A percentile compares a stretch with the other conserved stretches of the same genome.
These are phyloP conservation scores for Meloe dianella DNA, from an alignment of 2,888 invertebrate genomes.

Conservation along the genomic window DNA sequence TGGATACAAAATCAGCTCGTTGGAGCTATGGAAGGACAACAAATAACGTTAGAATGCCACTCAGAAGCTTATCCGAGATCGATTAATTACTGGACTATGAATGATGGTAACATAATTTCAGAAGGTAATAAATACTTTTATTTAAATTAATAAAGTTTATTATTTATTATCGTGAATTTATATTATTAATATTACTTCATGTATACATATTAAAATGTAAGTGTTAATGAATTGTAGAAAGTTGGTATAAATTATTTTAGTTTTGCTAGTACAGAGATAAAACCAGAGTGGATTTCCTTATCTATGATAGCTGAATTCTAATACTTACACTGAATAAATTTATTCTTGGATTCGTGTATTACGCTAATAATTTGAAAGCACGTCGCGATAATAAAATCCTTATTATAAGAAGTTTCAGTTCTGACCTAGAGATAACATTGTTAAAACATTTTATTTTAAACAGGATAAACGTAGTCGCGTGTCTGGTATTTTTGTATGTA, in stretches of 20 bases:
- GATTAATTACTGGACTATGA: constrained; percentile 75
- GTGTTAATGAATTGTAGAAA: not conserved
- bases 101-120: constrained; percentile 66
- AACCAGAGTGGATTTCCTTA: not conserved
- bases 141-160: not conserved
- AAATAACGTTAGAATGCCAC: constrained; percentile 73
- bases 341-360: constrained; percentile 25
- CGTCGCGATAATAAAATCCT: constrained; percentile 23
- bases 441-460: constrained; percentile 16
- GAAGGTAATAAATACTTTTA: constrained; percentile 47
- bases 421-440: constrained; percentile 15
- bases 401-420: constrained; percentile 18
- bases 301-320: constrained; percentile 6
- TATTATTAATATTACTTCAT: not conserved
- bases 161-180: not conserved
- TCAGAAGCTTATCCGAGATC: constrained; percentile 78
- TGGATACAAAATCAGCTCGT: constrained; percentile 76
- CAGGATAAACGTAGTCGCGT: constrained; percentile 18
- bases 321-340: constrained; percentile 21
- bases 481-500: not conserved
- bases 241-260: not conserved
- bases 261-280: not conserved
- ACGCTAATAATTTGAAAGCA: constrained; percentile 28
- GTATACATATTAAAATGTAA: not conserved
- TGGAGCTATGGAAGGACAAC: constrained; percentile 70